phyloP scores from a whole-genome alignment of 2,888 invertebrate species.

The Hipparchia sbordonii region DNA sequence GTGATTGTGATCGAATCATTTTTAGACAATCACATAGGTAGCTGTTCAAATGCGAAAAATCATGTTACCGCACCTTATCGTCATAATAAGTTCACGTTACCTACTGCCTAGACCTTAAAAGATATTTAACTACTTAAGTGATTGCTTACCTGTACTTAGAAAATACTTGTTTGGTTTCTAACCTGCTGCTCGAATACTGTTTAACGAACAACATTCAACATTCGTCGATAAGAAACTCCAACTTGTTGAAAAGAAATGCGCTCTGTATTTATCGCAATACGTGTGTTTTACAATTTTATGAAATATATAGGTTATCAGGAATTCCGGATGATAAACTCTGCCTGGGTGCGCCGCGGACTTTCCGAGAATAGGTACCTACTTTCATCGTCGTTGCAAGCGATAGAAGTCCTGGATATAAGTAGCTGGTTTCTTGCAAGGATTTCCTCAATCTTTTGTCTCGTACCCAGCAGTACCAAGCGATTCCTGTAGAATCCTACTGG shows the following conservation, averaged over 20 bases:
- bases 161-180: conserved; percentile 6
- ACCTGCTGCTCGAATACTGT: conserved; percentile 23
- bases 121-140: background rate
- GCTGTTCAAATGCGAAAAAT: background rate
- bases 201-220: conserved; percentile 42
- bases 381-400: background rate
- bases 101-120: background rate
- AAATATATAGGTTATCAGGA: conserved; percentile 78
- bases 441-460: background rate
- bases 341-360: conserved; percentile 56
- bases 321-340: conserved; percentile 72
- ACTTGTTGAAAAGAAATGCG: conserved; percentile 66
- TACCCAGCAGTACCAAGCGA: too few species aligned
- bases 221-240: conserved; percentile 46
- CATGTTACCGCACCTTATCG: background rate
- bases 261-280: conserved; percentile 70
- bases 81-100: background rate
- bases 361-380: conserved; percentile 44
- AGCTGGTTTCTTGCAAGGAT: background rate
- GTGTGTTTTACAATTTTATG: conserved; percentile 67
- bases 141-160: conserved; percentile 2
- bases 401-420: background rate
- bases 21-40: background rate
- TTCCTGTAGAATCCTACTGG: too few species aligned
- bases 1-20: too few species aligned